Conservation (phyloP, 2,113 vertebrate species). For the Nerophis ophidion region DNA sequence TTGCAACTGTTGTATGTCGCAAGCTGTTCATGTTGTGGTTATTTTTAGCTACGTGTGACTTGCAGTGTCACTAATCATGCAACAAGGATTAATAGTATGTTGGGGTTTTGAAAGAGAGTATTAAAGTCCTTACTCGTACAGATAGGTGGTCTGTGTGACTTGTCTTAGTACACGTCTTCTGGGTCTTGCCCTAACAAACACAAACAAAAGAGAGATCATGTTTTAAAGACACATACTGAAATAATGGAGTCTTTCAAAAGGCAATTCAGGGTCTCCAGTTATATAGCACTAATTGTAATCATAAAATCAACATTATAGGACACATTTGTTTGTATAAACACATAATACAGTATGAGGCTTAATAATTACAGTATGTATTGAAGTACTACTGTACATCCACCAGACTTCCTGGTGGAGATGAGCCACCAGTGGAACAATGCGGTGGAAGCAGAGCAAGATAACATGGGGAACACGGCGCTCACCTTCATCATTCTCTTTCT, state of each 20-base stretch:
- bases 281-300: neutral
- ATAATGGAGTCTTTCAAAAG: slow-evolving; percentile 21
- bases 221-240: neutral
- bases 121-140: no score
- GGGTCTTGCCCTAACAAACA: slow-evolving; percentile 32
- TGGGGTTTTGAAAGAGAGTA: neutral
- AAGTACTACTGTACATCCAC: slow-evolving; percentile 5
- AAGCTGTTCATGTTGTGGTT: slow-evolving; percentile 45
- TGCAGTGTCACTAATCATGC: neutral
- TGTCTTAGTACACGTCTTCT: slow-evolving; percentile 43
- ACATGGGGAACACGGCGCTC: slow-evolving; percentile 65
- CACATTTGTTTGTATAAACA: no score
- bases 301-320: neutral
- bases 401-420: slow-evolving; percentile 6
- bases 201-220: no score
- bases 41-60: slow-evolving; percentile 4
- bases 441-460: slow-evolving; percentile 52
- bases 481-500: slow-evolving; percentile 86
- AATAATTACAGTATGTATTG: neutral
- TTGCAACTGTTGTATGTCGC: slow-evolving; percentile 51
- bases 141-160: slow-evolving; percentile 17
- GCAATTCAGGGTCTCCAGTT: slow-evolving; percentile 29
- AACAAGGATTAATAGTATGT: neutral
- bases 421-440: neutral
- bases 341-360: no score